Conservation (phyloP, 1,140 invertebrate genomes). For the Whitmania pigra region DNA sequence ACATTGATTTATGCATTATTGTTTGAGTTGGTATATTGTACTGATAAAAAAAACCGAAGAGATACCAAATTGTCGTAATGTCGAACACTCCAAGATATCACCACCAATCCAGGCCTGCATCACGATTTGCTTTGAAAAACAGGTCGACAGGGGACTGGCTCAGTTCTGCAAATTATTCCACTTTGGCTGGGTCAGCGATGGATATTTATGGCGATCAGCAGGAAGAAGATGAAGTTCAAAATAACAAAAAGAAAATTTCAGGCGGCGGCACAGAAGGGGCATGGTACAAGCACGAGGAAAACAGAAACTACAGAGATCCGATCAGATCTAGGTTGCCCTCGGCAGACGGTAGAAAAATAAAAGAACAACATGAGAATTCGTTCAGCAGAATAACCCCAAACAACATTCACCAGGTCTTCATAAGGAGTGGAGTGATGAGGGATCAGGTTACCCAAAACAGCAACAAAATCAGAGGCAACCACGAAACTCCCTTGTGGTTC, state of each 20-base stretch:
- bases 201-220: too few species aligned
- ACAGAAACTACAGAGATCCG: slow-evolving; percentile 17
- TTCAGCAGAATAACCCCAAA: not conserved
- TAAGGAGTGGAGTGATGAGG: not conserved
- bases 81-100: too few species aligned
- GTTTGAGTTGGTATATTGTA: too few species aligned
- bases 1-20: too few species aligned
- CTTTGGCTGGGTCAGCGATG: too few species aligned
- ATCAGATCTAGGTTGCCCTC: not conserved
- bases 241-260: not conserved
- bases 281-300: slow-evolving; percentile 24
- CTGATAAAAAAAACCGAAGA: too few species aligned
- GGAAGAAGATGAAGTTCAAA: too few species aligned
- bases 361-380: slow-evolving; percentile 9
- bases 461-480: slow-evolving; percentile 12
- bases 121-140: too few species aligned
- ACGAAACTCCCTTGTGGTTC: slow-evolving; percentile 5
- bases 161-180: too few species aligned
- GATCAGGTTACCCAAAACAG: slow-evolving; percentile 6
- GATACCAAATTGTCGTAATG: too few species aligned
- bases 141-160: too few species aligned
- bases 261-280: slow-evolving; percentile 13
- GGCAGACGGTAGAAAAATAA: not conserved
- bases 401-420: not conserved
- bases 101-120: too few species aligned